Base-by-base conservation (phyloP, 2,888 invertebrate genomes). In the Mimas tiliae region DNA sequence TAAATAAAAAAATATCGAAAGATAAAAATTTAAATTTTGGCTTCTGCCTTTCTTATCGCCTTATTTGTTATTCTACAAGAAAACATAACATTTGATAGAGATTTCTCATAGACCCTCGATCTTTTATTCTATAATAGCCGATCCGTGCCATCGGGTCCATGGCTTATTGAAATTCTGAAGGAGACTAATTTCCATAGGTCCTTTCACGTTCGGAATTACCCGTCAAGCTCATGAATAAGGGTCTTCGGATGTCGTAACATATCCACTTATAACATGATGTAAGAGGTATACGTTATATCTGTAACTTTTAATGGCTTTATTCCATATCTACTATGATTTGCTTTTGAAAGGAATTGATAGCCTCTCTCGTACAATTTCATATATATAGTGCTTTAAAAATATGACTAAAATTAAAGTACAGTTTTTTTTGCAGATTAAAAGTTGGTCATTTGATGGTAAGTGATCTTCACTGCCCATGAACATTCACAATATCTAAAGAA, bases 191-290 rank as follows among this genome's bases (percentile, higher is more conserved):
- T 79, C 74, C 77, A 76, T 76, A 74, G 70, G 68, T 69, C 75
- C 74, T 62, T 67, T 72, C 64, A 67, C 64, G 67, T 67, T 51
- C 19, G 51, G 58, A 67, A 62, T 67, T 64, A 67, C 64, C 34
- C 67, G 70, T 72, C 62, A 33, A 58, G 47, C 71, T 80, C 78
- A 81, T 80, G 82, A 80, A 81, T 81, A 81, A 81, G 72, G 74
- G 75, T 69, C 68, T 70, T 70, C 66, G 67, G 63, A 72, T 73
- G 70, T 71, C 67, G 70, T 75, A 73, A 72, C 73, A 74, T 77
- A 64, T 64, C 51, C 58, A 34, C 62, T 62, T 42, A 51, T 48
- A 62, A 65, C 51, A 42, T 65, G 38, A 65, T 51, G 51, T 21
- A 62, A 38, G 33, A 48, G 51, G 19, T 48, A 48, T 62, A 58